phyloP scores from a whole-genome alignment of 2,888 invertebrate species.

The Andricus curvator region DNA sequence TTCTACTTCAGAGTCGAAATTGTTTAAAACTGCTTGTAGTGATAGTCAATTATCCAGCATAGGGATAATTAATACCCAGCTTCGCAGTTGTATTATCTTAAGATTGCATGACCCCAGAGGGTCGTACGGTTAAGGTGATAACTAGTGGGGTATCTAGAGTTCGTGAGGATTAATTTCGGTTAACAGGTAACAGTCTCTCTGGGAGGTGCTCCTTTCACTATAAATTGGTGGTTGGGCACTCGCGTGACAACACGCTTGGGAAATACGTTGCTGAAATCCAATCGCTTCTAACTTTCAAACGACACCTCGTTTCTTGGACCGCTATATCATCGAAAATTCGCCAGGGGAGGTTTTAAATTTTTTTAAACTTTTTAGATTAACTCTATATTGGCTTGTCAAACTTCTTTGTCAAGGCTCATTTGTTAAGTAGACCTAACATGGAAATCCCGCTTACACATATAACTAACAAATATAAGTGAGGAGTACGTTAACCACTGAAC shows the following conservation, averaged over 20 bases:
- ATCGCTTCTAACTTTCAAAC: constrained; percentile 35
- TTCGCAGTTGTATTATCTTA: constrained; percentile 31
- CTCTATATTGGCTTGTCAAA: background rate
- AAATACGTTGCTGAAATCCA: constrained; percentile 67
- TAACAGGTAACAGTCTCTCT: constrained; percentile 70
- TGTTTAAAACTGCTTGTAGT: no score
- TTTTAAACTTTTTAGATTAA: constrained; percentile 11
- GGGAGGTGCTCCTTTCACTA: constrained; percentile 61
- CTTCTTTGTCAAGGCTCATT: background rate
- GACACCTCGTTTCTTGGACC: constrained; percentile 15
- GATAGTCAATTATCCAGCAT: background rate
- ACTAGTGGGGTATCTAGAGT: constrained; percentile 41
- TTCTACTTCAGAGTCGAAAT: no score
- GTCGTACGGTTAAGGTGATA: constrained; percentile 42
- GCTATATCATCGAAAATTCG: constrained; percentile 14
- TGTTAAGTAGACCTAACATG: no score
- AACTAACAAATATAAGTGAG: no score
- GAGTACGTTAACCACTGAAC: no score
- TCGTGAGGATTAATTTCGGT: constrained; percentile 69
- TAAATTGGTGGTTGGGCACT: constrained; percentile 61
- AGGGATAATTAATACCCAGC: background rate
- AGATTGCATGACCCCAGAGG: constrained; percentile 42
- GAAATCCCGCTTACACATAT: no score
- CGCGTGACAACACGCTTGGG: constrained; percentile 70
- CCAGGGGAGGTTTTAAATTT: constrained; percentile 11